Evolutionary conservation across 2,888 invertebrate genomes (phyloP).

Genomic region (Microplitis manilae): DNA sequence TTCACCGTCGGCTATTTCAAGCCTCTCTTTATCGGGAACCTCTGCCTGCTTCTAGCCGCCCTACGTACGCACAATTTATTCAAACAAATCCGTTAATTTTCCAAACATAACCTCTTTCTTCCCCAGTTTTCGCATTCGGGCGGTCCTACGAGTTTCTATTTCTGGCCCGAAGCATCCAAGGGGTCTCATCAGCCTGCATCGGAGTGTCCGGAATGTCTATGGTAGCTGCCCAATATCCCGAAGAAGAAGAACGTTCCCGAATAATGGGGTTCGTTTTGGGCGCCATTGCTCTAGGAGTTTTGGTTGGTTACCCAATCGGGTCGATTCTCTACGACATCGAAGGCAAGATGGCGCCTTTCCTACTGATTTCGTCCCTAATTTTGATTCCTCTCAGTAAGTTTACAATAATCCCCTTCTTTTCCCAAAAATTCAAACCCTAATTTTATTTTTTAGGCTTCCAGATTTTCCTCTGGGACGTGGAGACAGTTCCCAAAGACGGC

Average conservation of each 20-base stretch:
- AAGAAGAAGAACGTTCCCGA: constrained; percentile 76
- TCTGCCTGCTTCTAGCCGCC: constrained; percentile 79
- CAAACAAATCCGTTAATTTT: constrained; percentile 29
- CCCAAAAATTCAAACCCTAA: too few relatives aligned
- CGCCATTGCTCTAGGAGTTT: constrained; percentile 85
- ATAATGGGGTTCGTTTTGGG: constrained; percentile 88
- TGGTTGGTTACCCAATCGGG: constrained; percentile 87
- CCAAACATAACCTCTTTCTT: not conserved
- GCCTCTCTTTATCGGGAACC: constrained; percentile 80
- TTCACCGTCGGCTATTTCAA: constrained; percentile 78
- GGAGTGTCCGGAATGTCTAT: constrained; percentile 87
- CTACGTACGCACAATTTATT: constrained; percentile 74
- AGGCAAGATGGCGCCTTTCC: constrained; percentile 83
- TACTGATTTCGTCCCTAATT: constrained; percentile 78
- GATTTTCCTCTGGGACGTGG: not conserved
- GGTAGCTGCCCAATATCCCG: constrained; percentile 76
- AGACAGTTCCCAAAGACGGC: not conserved
- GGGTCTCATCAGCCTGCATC: constrained; percentile 85
- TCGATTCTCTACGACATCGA: constrained; percentile 83
- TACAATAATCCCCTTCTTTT: not conserved
- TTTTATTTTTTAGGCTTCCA: not conserved
- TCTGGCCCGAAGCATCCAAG: constrained; percentile 84
- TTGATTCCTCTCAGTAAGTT: constrained; percentile 68
- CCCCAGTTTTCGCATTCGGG: constrained; percentile 83
- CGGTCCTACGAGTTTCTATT: constrained; percentile 80